A percentile compares a stretch with the other conserved stretches of the same genome.
phyloP scores from a whole-genome alignment of 2,797 vertebrate genomes.

The Sylvilagus floridanus region DNA sequence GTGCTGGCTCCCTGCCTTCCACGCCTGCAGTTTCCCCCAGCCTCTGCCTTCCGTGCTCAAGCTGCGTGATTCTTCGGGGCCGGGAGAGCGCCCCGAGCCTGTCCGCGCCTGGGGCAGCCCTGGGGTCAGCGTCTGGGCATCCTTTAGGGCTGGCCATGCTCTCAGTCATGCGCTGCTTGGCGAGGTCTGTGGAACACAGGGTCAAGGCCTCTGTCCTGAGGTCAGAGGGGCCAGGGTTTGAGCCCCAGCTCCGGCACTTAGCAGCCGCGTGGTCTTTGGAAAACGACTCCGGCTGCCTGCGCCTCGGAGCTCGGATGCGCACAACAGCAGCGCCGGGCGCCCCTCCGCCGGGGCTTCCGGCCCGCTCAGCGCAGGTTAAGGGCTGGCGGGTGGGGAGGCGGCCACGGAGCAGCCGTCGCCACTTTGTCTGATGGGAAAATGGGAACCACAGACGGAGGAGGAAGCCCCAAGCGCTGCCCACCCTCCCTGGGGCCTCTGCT shows the following conservation, averaged over 20 bases:
- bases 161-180: too few relatives aligned
- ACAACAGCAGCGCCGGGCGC: too few relatives aligned
- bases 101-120: too few relatives aligned
- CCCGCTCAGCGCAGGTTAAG: rapidly evolving
- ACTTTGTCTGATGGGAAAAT: background rate
- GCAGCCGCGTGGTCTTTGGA: background rate
- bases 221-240: background rate
- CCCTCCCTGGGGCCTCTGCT: too few relatives aligned
- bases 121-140: too few relatives aligned
- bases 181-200: too few relatives aligned
- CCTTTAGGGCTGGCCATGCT: too few relatives aligned
- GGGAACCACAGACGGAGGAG: background rate
- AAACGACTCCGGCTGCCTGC: background rate
- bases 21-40: background rate
- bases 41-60: too few relatives aligned
- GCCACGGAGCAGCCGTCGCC: rapidly evolving
- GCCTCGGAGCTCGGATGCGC: background rate
- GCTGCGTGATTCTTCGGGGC: too few relatives aligned
- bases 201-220: background rate
- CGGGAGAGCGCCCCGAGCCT: too few relatives aligned
- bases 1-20: background rate
- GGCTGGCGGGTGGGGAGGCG: rapidly evolving
- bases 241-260: background rate
- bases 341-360: too few relatives aligned
- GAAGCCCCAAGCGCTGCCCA: too few relatives aligned